Evolutionary conservation across 92 coral and sea anemone genomes (phyloP).

Genomic region (Parazoanthus swiftii): DNA sequence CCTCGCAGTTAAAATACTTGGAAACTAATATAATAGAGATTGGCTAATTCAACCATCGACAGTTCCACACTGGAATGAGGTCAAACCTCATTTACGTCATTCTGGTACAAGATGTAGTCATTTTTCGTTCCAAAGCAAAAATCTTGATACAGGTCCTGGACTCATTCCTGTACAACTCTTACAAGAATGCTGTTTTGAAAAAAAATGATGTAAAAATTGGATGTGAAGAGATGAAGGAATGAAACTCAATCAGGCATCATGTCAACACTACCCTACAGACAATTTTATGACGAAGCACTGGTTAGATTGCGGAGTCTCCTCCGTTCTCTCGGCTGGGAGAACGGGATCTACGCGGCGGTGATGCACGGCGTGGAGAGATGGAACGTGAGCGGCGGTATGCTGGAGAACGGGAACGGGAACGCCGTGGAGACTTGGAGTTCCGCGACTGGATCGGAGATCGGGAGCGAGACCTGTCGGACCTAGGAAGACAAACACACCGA

Average conservation of each 20-base stretch:
- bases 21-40: not conserved
- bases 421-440: slow-evolving; percentile 58
- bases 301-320: not conserved
- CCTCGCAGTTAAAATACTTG: too few species aligned
- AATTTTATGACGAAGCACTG: not conserved
- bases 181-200: not conserved
- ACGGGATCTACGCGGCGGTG: slow-evolving; percentile 61
- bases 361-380: slow-evolving; percentile 66
- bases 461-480: slow-evolving; percentile 72
- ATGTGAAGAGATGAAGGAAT: not conserved
- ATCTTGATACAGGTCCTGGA: not conserved
- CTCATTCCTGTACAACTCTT: not conserved
- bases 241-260: not conserved
- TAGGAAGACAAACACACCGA: not conserved
- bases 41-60: too few species aligned
- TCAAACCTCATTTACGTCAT: not conserved
- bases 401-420: slow-evolving; percentile 73
- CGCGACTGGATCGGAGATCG: slow-evolving; percentile 61
- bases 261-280: not conserved
- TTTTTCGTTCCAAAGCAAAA: not conserved
- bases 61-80: not conserved
- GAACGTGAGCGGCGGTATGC: slow-evolving; percentile 65
- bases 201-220: not conserved
- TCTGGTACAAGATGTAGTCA: not conserved
- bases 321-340: slow-evolving; percentile 37